A percentile compares a stretch with the other conserved stretches of the same genome.
These are phyloP conservation scores for Aphis gossypii DNA, from an alignment of 1,140 invertebrate genomes.

Conservation along the genomic window DNA sequence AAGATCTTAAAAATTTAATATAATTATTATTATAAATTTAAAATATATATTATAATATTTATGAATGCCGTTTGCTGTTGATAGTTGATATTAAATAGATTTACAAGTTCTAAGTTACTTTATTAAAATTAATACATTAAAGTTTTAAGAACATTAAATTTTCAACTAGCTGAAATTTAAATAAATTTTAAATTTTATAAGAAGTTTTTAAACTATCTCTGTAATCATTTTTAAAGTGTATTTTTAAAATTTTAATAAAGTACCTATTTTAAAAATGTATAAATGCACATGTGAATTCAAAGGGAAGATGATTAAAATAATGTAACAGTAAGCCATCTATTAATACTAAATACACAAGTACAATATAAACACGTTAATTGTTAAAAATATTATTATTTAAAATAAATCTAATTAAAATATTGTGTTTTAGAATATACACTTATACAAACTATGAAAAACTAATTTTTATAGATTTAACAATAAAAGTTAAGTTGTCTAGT, in stretches of 20 bases:
- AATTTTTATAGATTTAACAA: neutral
- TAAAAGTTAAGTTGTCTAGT: neutral
- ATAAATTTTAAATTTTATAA: neutral
- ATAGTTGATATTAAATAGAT: neutral
- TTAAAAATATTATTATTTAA: neutral
- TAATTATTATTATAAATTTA: neutral
- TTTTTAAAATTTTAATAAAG: neutral
- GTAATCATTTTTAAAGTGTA: neutral
- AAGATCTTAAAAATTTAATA: neutral
- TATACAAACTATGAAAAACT: neutral
- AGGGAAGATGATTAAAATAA: neutral
- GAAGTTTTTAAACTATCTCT: neutral
- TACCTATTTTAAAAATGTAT: neutral
- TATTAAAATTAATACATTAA: neutral
- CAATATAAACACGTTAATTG: too few species aligned
- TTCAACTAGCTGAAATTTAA: neutral
- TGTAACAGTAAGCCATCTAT: neutral
- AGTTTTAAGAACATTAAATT: neutral
- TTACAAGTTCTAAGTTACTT: neutral
- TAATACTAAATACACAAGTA: neutral
- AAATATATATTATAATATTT: neutral
- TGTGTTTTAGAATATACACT: too few species aligned
- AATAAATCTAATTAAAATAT: neutral
- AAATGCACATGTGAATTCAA: neutral
- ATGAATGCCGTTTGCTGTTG: neutral